Evolutionary conservation across 2,888 invertebrate genomes (phyloP).

Genomic region (Ophraella communa): DNA sequence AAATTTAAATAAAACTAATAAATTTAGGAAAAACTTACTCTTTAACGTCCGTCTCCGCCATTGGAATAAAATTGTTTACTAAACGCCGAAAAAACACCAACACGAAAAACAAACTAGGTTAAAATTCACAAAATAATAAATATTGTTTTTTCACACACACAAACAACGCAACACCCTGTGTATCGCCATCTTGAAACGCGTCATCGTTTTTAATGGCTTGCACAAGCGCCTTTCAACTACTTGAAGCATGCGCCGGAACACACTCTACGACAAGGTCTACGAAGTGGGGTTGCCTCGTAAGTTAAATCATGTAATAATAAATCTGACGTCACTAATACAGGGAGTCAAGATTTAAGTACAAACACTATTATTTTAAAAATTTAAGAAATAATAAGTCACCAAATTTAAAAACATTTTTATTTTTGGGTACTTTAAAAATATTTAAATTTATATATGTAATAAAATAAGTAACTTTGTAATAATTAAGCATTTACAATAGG

Average conservation of each 20-base stretch:
- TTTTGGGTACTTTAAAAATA: conserved; percentile 3
- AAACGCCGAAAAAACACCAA: conserved; percentile 6
- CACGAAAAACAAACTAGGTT: conserved; percentile 6
- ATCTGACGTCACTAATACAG: not conserved
- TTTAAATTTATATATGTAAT: conserved; percentile 6
- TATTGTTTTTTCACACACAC: conserved; percentile 34
- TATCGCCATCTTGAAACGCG: conserved; percentile 48
- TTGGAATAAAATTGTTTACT: conserved; percentile 9
- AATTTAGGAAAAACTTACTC: conserved; percentile 33
- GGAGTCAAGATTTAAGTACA: not conserved
- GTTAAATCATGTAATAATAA: not conserved
- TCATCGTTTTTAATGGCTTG: conserved; percentile 32
- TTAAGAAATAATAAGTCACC: not conserved
- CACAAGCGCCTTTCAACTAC: conserved; percentile 29
- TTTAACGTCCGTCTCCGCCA: conserved; percentile 33
- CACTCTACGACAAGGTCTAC: not conserved
- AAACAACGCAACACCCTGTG: conserved; percentile 48
- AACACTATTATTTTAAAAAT: no score
- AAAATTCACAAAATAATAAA: conserved; percentile 29
- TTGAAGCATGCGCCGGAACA: conserved; percentile 25
- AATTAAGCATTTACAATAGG: conserved; percentile 8
- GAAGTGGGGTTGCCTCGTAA: not conserved
- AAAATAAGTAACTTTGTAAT: conserved; percentile 22
- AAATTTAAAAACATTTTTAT: conserved; percentile 1
- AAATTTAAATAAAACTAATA: conserved; percentile 35